These are phyloP conservation scores for Syngnathus rostellatus DNA, from an alignment of 2,797 vertebrate species.

Conservation along the genomic window DNA sequence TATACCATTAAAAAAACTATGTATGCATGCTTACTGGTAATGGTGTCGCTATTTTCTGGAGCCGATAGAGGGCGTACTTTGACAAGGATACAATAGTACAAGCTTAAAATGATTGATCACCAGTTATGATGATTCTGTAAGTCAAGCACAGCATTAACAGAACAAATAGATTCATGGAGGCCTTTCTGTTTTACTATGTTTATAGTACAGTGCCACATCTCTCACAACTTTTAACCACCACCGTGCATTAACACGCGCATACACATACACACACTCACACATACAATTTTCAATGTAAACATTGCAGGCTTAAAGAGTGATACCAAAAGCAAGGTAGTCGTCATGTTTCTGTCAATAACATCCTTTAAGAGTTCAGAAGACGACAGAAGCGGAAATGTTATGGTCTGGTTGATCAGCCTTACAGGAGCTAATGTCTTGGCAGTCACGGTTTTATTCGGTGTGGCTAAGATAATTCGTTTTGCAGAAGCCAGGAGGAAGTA, in stretches of 20 bases:
- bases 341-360: conserved; percentile 27
- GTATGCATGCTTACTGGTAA: not conserved
- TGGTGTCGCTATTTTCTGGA: not conserved
- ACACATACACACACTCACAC: conserved; percentile 25
- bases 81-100: not conserved
- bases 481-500: conserved; percentile 51
- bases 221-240: conserved; percentile 51
- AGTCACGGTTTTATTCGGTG: conserved; percentile 44
- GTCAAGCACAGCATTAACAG: not conserved
- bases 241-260: conserved; percentile 32
- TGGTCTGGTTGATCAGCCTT: conserved; percentile 31
- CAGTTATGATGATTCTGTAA: too few species aligned
- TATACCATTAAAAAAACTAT: too few species aligned
- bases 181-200: conserved; percentile 71
- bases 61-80: not conserved
- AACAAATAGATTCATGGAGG: conserved; percentile 51
- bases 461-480: conserved; percentile 56
- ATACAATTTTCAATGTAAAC: conserved; percentile 67
- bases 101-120: too few species aligned
- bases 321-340: conserved; percentile 66
- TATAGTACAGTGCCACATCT: conserved; percentile 64
- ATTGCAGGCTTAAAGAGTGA: conserved; percentile 69
- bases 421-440: conserved; percentile 14
- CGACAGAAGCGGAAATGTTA: conserved; percentile 27
- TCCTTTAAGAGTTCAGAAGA: conserved; percentile 26